phyloP scores from a whole-genome alignment of 2,797 vertebrate genomes.

The Xenentodon cancila region DNA sequence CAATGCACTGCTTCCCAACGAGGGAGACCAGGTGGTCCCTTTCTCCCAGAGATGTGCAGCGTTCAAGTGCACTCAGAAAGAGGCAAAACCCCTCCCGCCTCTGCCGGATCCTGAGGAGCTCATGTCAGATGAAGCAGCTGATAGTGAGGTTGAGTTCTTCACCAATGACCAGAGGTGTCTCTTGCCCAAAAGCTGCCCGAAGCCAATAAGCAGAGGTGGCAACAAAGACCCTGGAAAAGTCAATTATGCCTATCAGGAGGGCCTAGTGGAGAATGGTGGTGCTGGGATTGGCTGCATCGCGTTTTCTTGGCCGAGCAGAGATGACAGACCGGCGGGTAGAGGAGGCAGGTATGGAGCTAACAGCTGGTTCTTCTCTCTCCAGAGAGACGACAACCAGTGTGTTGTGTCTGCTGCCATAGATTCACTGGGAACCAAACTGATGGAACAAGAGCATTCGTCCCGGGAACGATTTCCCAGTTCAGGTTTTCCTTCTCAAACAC shows the following conservation, averaged over 20 bases:
- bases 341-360: constrained; percentile 29
- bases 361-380: constrained; percentile 34
- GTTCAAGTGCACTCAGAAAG: constrained; percentile 77
- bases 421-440: constrained; percentile 45
- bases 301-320: constrained; percentile 68
- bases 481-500: constrained; percentile 77
- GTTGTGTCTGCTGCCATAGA: constrained; percentile 36
- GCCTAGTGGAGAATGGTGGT: constrained; percentile 26
- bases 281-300: constrained; percentile 37
- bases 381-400: constrained; percentile 45
- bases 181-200: constrained; percentile 75
- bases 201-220: constrained; percentile 62
- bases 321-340: constrained; percentile 32
- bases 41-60: constrained; percentile 84
- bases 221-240: constrained; percentile 88
- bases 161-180: constrained; percentile 85
- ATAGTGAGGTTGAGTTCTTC: constrained; percentile 94
- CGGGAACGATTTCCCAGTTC: constrained; percentile 83
- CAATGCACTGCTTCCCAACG: constrained; percentile 50
- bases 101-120: constrained; percentile 85
- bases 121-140: constrained; percentile 86
- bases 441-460: constrained; percentile 68
- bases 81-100: constrained; percentile 89
- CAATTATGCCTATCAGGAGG: constrained; percentile 90
- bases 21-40: constrained; percentile 85